Percentiles rank a stretch among this genome's conserved stretches.
These are phyloP conservation scores for Peromyscus maniculatus DNA, from an alignment of 2,113 vertebrate genomes.

Conservation along the genomic window DNA sequence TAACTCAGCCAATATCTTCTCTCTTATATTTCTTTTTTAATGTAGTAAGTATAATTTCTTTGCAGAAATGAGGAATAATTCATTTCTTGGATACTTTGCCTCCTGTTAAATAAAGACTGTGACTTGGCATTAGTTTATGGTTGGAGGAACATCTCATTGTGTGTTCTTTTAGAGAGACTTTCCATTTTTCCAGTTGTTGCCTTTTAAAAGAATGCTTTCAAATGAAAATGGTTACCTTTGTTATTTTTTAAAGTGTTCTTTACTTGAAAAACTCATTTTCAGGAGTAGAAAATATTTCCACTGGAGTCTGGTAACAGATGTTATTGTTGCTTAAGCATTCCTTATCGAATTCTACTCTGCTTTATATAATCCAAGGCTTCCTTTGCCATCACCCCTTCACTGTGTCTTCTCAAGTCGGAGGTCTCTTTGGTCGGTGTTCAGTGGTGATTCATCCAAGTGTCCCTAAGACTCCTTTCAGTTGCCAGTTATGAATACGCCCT, in stretches of 20 bases:
- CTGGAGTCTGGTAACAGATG: not conserved
- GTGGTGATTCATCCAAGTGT: conserved; percentile 7
- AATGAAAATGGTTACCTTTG: conserved; percentile 3
- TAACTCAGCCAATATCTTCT: not conserved
- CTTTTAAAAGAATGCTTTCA: conserved; percentile 24
- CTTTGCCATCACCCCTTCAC: not conserved
- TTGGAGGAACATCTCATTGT: not conserved
- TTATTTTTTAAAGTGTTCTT: conserved; percentile 13
- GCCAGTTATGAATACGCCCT: not conserved
- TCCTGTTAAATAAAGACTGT: not conserved
- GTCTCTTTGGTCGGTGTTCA: not conserved
- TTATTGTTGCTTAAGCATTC: not conserved
- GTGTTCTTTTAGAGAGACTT: not conserved
- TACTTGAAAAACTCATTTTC: conserved; percentile 53
- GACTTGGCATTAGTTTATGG: not conserved
- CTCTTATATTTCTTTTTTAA: not conserved
- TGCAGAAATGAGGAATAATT: not conserved
- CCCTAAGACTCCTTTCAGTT: conserved; percentile 8
- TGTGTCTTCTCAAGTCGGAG: not conserved
- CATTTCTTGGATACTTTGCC: not conserved
- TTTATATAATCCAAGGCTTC: not conserved
- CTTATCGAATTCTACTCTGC: not conserved
- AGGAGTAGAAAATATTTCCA: conserved; percentile 36
- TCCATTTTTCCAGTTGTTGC: not conserved
- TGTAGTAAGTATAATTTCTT: not conserved